Evolutionary conservation across 2,113 vertebrate genomes (phyloP).

Genomic region (Chloropsis cyanopogon): DNA sequence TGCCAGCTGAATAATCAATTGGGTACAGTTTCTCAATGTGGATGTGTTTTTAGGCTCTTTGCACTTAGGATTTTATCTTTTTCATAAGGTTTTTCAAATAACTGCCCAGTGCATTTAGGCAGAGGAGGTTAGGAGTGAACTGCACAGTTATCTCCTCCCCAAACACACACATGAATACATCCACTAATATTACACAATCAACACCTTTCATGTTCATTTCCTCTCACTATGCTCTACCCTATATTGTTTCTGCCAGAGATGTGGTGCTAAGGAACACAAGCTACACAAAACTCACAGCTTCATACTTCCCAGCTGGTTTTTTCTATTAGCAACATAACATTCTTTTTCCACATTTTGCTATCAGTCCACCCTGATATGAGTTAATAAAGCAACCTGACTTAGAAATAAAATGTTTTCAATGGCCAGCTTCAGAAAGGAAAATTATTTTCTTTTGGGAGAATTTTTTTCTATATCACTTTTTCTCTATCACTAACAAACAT

Average conservation of each 20-base stretch:
- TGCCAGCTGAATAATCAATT: constrained; percentile 79
- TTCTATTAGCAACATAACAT: not conserved
- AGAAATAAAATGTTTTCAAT: not conserved
- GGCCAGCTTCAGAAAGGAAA: not conserved
- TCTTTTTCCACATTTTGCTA: not conserved
- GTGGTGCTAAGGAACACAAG: not conserved
- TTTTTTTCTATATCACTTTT: not conserved
- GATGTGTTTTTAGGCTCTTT: constrained; percentile 64
- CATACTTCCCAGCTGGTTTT: not conserved
- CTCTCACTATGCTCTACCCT: not conserved
- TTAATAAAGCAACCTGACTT: not conserved
- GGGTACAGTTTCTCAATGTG: constrained; percentile 67
- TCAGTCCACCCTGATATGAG: not conserved
- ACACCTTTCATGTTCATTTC: not conserved
- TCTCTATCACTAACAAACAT: not conserved
- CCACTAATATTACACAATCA: not conserved
- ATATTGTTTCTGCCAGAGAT: not conserved
- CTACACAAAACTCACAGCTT: not conserved
- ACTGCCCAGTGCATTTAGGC: constrained; percentile 31
- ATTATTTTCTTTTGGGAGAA: not conserved
- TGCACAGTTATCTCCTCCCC: not conserved
- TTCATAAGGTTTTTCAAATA: constrained; percentile 49
- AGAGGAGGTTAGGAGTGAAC: constrained; percentile 40
- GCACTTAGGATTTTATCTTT: constrained; percentile 35
- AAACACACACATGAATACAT: not conserved